Base-by-base conservation (phyloP, 1,140 invertebrate genomes). In the Varroa destructor region DNA sequence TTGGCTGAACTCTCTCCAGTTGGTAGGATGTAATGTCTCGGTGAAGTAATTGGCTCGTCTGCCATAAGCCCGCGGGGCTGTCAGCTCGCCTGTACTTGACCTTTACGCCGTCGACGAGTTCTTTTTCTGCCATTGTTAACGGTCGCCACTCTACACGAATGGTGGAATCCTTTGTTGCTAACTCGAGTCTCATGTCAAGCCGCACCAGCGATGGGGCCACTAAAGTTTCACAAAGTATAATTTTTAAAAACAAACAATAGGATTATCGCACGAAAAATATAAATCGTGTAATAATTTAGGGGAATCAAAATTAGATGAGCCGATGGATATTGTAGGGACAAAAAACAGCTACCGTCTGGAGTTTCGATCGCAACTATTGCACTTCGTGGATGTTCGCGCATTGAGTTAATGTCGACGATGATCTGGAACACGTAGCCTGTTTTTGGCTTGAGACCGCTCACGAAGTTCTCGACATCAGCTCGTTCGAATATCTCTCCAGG, bases 101-200 rank as follows among this genome's bases (percentile, higher is more conserved):
- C 74, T 87, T 86, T 25, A 88, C 83, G 1, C 86, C 87, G 75
- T 88, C 87, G 74, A 88, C 86, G 74, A 86, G 86, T 71, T 87
- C 86, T 73, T 90, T 78, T 78, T 93, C 90, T 36, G 87, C 85
- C 67, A 88, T 86, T 0, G 83, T 83, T 74, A 93, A 89, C 76
- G 87, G 87, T 74, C 88, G 85, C 91, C 91, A 94, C 51, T 82
- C 84, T 0, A 93, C 81, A 67, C 86, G 85, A 1, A 88, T 88
- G 0, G 86, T 89, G 6, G 88, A 84, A 74, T 90, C 90, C 0
- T 88, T 85, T 73, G 89, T 85, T 6, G 84, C 82, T 0, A 88
- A 84, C 64, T 83, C 83, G 4, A 93, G 78, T 73, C 87, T 85
- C 0, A 89, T 85, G 77, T 92, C 86, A 40, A 86, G 82, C 6